Conservation (phyloP, 2,113 vertebrate genomes). For the Vanacampus margaritifer region DNA sequence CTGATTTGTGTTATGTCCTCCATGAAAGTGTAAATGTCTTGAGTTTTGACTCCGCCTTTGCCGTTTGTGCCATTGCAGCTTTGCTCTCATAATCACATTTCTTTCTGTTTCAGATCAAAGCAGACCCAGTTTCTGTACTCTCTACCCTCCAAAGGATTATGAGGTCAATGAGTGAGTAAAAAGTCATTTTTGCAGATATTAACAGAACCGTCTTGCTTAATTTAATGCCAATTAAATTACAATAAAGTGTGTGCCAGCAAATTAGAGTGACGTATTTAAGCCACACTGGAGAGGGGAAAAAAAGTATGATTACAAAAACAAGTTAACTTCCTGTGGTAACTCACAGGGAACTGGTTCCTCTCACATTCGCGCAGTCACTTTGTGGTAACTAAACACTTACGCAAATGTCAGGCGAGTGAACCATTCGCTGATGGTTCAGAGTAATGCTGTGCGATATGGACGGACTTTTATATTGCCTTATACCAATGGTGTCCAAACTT, state of each 20-base stretch:
- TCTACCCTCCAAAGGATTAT: slow-evolving; percentile 81
- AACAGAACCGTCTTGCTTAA: neutral
- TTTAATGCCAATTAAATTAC: neutral
- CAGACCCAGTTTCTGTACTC: slow-evolving; percentile 82
- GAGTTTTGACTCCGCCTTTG: neutral
- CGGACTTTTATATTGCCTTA: no score
- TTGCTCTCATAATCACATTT: neutral
- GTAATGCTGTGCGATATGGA: no score
- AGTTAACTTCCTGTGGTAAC: neutral
- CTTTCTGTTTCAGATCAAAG: slow-evolving; percentile 76
- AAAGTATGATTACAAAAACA: neutral
- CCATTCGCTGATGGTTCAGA: no score
- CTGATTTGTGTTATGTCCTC: slow-evolving; percentile 88
- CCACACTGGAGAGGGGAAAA: neutral
- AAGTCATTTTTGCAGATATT: neutral
- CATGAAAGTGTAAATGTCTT: slow-evolving; percentile 78
- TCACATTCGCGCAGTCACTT: no score
- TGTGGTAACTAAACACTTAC: no score
- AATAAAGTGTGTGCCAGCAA: neutral
- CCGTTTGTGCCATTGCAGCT: neutral
- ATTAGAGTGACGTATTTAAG: neutral
- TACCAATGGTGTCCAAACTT: no score
- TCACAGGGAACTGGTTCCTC: no score
- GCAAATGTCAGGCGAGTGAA: no score
- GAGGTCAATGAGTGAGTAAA: slow-evolving; percentile 86